These are phyloP conservation scores for Zoroaster sp. DNA, from an alignment of 53 echinoderm and acorn worm species.

Conservation along the genomic window DNA sequence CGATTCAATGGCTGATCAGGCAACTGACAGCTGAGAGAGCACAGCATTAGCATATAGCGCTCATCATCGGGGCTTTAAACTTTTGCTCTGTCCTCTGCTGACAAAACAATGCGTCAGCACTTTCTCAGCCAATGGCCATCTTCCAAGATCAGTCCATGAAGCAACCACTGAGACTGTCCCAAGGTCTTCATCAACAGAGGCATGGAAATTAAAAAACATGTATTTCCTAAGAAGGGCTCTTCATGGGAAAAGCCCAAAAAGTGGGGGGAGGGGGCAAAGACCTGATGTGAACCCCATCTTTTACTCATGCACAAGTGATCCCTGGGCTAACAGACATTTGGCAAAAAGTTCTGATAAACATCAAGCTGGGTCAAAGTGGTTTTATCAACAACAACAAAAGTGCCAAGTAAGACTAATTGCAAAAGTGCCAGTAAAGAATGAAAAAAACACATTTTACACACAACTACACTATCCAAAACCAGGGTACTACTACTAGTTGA, in stretches of 20 bases:
- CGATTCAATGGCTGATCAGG: not conserved
- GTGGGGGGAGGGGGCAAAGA: not conserved
- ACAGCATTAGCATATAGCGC: not conserved
- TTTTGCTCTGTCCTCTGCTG: not conserved
- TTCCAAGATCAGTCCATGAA: not conserved
- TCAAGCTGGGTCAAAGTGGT: too few species aligned
- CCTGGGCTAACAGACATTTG: too few species aligned
- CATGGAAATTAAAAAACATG: not conserved
- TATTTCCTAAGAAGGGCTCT: not conserved
- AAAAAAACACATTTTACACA: too few species aligned
- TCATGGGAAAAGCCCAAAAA: not conserved
- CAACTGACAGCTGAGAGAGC: not conserved
- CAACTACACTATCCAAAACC: too few species aligned
- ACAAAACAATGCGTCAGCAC: not conserved
- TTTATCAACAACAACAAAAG: too few species aligned
- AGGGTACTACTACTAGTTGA: too few species aligned
- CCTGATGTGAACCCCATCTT: not conserved
- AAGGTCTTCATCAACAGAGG: not conserved
- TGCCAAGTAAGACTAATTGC: too few species aligned
- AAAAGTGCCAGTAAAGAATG: too few species aligned
- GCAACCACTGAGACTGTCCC: not conserved
- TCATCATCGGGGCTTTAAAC: not conserved
- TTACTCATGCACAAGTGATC: not conserved
- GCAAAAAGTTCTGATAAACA: too few species aligned
- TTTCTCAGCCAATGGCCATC: not conserved